Evolutionary conservation across 2,888 invertebrate species (phyloP), one percentile per base, ranked within the genome.

Genomic region (Thereva nobilitata): DNA sequence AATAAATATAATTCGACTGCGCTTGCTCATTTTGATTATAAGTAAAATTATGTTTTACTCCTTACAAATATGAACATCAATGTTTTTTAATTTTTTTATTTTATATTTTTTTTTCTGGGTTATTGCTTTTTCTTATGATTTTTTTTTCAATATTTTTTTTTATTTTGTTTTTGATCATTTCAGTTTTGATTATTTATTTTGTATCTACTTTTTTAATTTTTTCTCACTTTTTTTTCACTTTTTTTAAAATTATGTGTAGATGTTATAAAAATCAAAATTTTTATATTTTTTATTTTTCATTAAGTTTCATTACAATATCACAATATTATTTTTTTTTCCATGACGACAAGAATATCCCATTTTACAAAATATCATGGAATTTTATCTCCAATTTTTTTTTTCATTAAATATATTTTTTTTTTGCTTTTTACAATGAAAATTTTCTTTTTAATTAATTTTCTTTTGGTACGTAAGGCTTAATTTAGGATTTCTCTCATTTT

Each of bases 251-350:
- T 37, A 10, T 54, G 9, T 8, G 5, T 40, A 37, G 38, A 38
- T 34, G 23, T 7, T 34, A 9, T 38, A 38, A 6, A 53, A 37
- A 53, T 9, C 38, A 53, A 53, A 38, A 40, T 40, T 53, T 53
- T 53, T 53, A 8, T 9, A 38, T 10, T 53, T 37, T 38, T 49
- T 38, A 53, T 5, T 6, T 34, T 52, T 53, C 38, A 52, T 53
- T 53, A 53, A n/a, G n/a, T 12, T 40, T 53, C n/a, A 9, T 50
- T 50, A 61, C 35, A 61, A 50, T 61, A 61, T 61, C 61, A 61
- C 61, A 61, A 61, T 61, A 50, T 61, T 50, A 61, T 61, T 49
- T 50, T 50, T n/a, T 23, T 50, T 50, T 41, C 38, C 5, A 40
- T 9, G 12, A 10, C 12, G 12, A 23, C 42, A 42, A 23, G 7